Percentiles rank a stretch among this genome's conserved stretches.
These are phyloP conservation scores for Sturnus vulgaris DNA, from an alignment of 2,113 vertebrate genomes.

Conservation along the genomic window DNA sequence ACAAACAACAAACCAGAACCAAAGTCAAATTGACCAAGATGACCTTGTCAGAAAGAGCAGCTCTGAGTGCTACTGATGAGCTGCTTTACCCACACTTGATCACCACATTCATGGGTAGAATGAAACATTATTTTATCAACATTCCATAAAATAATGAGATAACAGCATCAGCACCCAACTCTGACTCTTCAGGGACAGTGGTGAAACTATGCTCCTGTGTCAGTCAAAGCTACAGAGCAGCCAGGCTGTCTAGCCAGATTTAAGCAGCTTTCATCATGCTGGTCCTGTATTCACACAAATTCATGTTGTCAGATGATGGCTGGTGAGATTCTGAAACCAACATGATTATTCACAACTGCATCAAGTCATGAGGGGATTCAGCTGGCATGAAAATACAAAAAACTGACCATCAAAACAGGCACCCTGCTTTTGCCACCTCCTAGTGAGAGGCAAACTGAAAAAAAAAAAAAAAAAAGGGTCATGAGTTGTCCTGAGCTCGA, in stretches of 20 bases:
- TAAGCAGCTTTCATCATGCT: not conserved
- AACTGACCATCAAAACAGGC: not conserved
- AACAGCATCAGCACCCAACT: not conserved
- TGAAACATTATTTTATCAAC: not conserved
- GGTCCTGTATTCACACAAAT: not conserved
- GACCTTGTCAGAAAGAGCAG: not conserved
- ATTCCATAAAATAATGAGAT: not conserved
- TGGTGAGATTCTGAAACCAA: not conserved
- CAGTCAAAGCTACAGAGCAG: not conserved
- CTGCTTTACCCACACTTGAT: not conserved
- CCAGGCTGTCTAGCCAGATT: not conserved
- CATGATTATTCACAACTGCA: not conserved
- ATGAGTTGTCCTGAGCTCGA: rapidly evolving
- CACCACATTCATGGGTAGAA: not conserved
- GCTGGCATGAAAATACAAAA: not conserved
- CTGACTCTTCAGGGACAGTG: not conserved
- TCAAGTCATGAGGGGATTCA: not conserved
- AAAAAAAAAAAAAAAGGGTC: not conserved
- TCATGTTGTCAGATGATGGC: not conserved
- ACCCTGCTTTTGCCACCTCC: not conserved
- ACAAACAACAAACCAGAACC: not conserved
- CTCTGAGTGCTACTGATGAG: not conserved
- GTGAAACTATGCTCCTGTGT: not conserved
- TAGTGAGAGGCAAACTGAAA: not conserved
- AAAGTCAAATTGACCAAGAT: not conserved